phyloP scores from a whole-genome alignment of 2,113 vertebrate genomes.

The Chaetodon trifascialis region DNA sequence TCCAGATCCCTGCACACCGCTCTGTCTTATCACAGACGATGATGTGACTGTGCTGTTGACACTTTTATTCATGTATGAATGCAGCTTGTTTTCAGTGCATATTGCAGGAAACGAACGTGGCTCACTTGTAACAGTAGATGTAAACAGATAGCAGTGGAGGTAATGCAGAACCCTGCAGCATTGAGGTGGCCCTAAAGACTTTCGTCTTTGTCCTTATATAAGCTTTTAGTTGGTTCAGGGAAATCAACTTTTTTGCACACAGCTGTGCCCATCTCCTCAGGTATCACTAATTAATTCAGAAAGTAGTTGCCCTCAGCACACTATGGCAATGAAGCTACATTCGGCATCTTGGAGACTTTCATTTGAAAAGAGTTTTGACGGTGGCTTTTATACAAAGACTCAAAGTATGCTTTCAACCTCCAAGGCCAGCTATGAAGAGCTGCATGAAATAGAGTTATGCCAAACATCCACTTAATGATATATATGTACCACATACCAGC shows the following conservation, averaged over 20 bases:
- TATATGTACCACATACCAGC: neutral
- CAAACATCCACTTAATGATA: neutral
- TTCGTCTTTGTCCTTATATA: neutral
- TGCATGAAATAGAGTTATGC: neutral
- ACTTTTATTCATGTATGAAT: neutral
- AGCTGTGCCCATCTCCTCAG: constrained; percentile 10
- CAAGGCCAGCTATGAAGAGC: neutral
- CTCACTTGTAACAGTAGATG: neutral
- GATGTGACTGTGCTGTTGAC: neutral
- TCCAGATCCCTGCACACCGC: neutral
- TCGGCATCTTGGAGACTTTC: too few relatives aligned
- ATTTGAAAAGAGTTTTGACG: neutral
- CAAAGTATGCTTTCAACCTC: neutral
- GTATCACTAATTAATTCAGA: constrained; percentile 27
- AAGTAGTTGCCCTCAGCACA: neutral
- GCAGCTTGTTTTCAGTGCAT: neutral
- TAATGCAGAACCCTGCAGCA: neutral
- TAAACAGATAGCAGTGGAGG: neutral
- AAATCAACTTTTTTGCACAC: neutral
- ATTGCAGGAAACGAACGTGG: neutral
- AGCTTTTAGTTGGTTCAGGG: neutral
- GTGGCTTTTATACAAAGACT: neutral
- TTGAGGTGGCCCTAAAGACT: neutral
- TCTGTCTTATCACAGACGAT: neutral
- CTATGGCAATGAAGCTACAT: neutral